A percentile compares a stretch with the other conserved stretches of the same genome.
These are phyloP conservation scores for Ptychoptera contaminata DNA, from an alignment of 2,888 invertebrate genomes.

Conservation along the genomic window DNA sequence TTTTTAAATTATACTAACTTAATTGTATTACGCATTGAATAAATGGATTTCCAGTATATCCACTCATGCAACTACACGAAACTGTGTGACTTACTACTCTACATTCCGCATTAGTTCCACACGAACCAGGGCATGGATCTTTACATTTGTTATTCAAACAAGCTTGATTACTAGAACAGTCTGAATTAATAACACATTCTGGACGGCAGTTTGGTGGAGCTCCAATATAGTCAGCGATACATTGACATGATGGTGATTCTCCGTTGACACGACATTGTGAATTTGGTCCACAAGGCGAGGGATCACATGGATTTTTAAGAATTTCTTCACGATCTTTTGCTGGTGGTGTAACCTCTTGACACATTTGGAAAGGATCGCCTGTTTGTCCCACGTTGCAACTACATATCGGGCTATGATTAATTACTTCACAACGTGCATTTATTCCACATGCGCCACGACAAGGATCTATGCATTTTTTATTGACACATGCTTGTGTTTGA, in stretches of 20 bases:
- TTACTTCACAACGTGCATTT: constrained; percentile 51
- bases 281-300: constrained; percentile 72
- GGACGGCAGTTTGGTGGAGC: constrained; percentile 69
- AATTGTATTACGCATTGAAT: constrained; percentile 41
- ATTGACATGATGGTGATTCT: constrained; percentile 56
- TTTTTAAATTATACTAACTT: neutral
- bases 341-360: constrained; percentile 38
- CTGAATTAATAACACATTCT: constrained; percentile 67
- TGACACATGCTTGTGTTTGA: constrained; percentile 44
- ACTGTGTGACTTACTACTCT: constrained; percentile 65
- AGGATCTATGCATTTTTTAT: constrained; percentile 54
- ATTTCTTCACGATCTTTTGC: constrained; percentile 21
- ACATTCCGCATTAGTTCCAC: constrained; percentile 66
- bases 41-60: constrained; percentile 70
- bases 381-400: constrained; percentile 45
- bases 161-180: constrained; percentile 59
- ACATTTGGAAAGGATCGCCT: constrained; percentile 67
- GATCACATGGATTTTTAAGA: constrained; percentile 47
- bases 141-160: constrained; percentile 67
- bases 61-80: constrained; percentile 59
- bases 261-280: constrained; percentile 51
- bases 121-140: constrained; percentile 70
- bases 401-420: constrained; percentile 56
- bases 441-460: constrained; percentile 57
- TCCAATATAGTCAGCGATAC: constrained; percentile 60